Base-by-base conservation (phyloP, 2,888 invertebrate genomes). In the Phengaris alcon region DNA sequence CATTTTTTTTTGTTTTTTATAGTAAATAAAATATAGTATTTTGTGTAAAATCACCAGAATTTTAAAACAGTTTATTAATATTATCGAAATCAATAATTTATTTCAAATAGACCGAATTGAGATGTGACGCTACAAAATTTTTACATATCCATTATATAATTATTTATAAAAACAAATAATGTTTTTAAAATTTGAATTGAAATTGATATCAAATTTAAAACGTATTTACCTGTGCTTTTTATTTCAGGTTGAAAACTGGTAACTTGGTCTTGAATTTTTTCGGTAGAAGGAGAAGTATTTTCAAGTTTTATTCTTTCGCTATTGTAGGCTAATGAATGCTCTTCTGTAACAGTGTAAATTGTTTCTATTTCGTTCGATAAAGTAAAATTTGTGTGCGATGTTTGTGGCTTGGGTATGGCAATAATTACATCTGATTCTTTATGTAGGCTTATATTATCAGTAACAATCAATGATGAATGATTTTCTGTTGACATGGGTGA, bases 341-440 rank as follows among this genome's bases (percentile, higher is more conserved):
- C 93, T 77, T 86, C 82, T 64, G 88, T 79, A 79, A 89, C 88
- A 81, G 89, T 86, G 75, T 89, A 84, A 12, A 84, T 85, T 57
- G 90, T 84, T 78, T 87, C 83, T 44, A 91, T 75, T 82, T 88
- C 93, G 79, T 86, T 87, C 57, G 84, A 85, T 5, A 88, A 77
- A 69, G 84, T 88, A 68, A 91, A 82, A 76, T 82, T 83, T 82
- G 90, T 82, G 57, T 78, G 85, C 76, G 87, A 79, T 77, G 83
- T 86, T 82, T 87, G 88, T 83, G 84, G 80, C 78, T 83, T 84
- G 52, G 86, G 85, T 83, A 84, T 79, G 76, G 79, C 80, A 82
- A 87, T 78, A 77, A 80, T 76, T 78, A 93, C 84, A 76, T 87
- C 85, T 74, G 86, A 85, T 87, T 93, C 94, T 80, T 85, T 87